A percentile compares a stretch with the other conserved stretches of the same genome.
Evolutionary conservation across 92 coral and sea anemone species (phyloP).

Genomic region (Paramuricea clavata): DNA sequence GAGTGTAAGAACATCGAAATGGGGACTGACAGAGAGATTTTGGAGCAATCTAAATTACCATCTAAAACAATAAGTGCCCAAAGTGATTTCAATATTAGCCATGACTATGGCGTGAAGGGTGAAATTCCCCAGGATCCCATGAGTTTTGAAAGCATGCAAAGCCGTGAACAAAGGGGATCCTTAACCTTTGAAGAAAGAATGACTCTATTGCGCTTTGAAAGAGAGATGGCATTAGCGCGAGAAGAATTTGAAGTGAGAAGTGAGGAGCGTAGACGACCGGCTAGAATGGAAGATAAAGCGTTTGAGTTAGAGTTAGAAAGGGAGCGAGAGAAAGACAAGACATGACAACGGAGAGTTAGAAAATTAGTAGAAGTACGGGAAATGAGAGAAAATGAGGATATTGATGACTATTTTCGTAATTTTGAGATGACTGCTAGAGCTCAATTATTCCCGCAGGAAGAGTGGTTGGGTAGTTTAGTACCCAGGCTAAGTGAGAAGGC

Average conservation of each 20-base stretch:
- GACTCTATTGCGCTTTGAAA: not conserved
- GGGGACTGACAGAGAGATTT: not conserved
- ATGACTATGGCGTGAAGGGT: not conserved
- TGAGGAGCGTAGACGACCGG: not conserved
- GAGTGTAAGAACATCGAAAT: not conserved
- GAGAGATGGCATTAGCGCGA: not conserved
- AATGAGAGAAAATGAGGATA: slow-evolving; percentile 70
- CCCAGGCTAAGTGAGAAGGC: slow-evolving; percentile 71
- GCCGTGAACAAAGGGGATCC: not conserved
- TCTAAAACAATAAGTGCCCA: not conserved
- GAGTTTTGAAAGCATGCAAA: not conserved
- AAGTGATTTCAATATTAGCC: not conserved
- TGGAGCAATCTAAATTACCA: not conserved
- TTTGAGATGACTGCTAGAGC: slow-evolving; percentile 78
- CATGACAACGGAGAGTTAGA: not conserved
- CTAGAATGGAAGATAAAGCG: slow-evolving; percentile 16
- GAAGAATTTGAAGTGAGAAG: not conserved
- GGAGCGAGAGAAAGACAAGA: slow-evolving; percentile 45
- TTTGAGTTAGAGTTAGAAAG: slow-evolving; percentile 32
- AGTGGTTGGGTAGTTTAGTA: slow-evolving; percentile 71
- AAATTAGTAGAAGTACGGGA: slow-evolving; percentile 52
- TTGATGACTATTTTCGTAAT: slow-evolving; percentile 66
- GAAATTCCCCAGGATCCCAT: not conserved
- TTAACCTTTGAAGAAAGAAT: slow-evolving; percentile 9
- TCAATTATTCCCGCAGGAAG: slow-evolving; percentile 58